Evolutionary conservation across 1,140 invertebrate species (phyloP), one percentile per base, ranked within the genome.

Genomic region (Drosophila paulistorum): DNA sequence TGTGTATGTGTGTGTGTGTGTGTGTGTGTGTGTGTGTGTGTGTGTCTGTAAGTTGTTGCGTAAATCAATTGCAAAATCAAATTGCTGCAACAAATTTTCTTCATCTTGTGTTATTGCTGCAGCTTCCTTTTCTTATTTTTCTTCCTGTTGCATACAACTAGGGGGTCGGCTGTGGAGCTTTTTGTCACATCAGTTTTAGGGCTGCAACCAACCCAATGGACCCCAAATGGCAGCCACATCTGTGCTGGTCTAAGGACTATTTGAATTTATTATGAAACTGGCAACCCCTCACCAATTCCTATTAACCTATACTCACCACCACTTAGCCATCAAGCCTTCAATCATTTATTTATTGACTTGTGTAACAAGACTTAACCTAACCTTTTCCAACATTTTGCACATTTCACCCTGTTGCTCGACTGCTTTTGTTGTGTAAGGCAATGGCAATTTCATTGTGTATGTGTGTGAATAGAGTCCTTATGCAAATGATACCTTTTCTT

Each of bases 31-130:
- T n/a, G n/a, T 30, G 5, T 30, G 26, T 6, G 5, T 30, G 26
- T 30, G 5, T 6, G 26, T 30, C 26, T 30, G 26, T 11, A 11
- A 73, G 67, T 73, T 64, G 42, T 71, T 62, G 45, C 23, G 39
- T 64, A 61, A 70, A 64, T 74, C 71, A 70, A 67, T 77, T 77
- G 71, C 68, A 65, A 62, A 62, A 71, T 20, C 45, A 51, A 51
- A 39, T 61, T 55, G 35, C 13, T 41, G 65, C 26, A 39, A 41
- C 45, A 14, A 58, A 13, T 20, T 48, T 9, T 45, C 14, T 14
- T 42, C 41, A n/a, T 14, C 5, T 45, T 30, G 6, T 30, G 30
- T 7, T 45, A 14, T 17, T 51, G 14, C 23, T 51, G 3, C 11
- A 10, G 6, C 20, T 51, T 23, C 37, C 4, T 39, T 11, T 39